Percentiles rank a stretch among this genome's conserved stretches.
Conservation (phyloP, 1,140 invertebrate species). For the Limonius californicus region DNA sequence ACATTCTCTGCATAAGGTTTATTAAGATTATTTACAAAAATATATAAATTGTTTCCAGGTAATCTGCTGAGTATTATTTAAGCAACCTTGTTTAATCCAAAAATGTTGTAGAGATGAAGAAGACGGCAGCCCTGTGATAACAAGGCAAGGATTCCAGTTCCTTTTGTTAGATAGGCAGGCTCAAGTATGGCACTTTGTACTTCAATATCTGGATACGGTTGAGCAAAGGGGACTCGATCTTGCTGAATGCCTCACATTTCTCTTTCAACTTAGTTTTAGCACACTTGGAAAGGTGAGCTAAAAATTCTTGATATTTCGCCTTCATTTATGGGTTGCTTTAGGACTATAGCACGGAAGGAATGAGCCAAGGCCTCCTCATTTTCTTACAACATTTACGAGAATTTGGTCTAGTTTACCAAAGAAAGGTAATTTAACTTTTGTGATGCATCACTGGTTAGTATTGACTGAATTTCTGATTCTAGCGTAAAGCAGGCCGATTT, state of each 20-base stretch:
- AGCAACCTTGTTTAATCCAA: slow-evolving; percentile 21
- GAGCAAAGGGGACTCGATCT: slow-evolving; percentile 79
- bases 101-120: slow-evolving; percentile 62
- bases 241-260: slow-evolving; percentile 87
- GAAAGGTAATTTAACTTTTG: slow-evolving; percentile 62
- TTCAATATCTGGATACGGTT: slow-evolving; percentile 92
- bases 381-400: slow-evolving; percentile 95
- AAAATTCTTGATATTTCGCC: no score
- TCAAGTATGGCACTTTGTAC: slow-evolving; percentile 96
- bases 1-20: no score
- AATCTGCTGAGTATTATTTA: neutral
- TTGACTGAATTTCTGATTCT: slow-evolving; percentile 20
- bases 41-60: no score
- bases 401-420: slow-evolving; percentile 95
- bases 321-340: slow-evolving; percentile 42
- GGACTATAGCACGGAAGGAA: slow-evolving; percentile 94
- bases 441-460: neutral
- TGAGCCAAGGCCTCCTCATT: slow-evolving; percentile 80
- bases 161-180: slow-evolving; percentile 85
- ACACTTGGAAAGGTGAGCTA: slow-evolving; percentile 82
- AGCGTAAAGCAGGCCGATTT: slow-evolving; percentile 86
- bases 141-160: slow-evolving; percentile 93
- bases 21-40: no score
- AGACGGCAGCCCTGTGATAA: slow-evolving; percentile 82
- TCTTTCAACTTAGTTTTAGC: slow-evolving; percentile 95